phyloP scores from a whole-genome alignment of 2,888 invertebrate genomes.

The Zygothrica quintamaculata region DNA sequence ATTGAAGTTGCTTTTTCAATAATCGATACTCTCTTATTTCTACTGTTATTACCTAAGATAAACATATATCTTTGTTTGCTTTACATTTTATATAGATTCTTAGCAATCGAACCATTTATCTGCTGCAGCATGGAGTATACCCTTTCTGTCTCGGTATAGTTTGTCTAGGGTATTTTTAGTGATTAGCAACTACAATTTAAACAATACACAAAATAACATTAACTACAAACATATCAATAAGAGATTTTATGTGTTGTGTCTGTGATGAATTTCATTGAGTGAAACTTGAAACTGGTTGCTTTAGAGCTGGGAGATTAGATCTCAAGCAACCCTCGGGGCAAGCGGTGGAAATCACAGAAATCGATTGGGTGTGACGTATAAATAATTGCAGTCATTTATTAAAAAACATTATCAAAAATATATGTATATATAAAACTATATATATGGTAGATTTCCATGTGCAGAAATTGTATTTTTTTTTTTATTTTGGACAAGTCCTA shows the following conservation, averaged over 20 bases:
- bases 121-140: too few species aligned
- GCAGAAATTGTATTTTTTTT: too few species aligned
- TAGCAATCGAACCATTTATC: too few species aligned
- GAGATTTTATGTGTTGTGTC: conserved; percentile 33
- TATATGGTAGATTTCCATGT: conserved; percentile 41
- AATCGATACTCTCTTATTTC: too few species aligned
- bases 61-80: too few species aligned
- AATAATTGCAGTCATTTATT: conserved; percentile 76
- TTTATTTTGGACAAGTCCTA: too few species aligned
- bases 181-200: conserved; percentile 39
- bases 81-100: too few species aligned
- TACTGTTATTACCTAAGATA: too few species aligned
- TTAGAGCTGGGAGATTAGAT: conserved; percentile 16
- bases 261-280: conserved; percentile 33
- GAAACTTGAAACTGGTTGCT: conserved; percentile 1
- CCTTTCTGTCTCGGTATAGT: neutral
- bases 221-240: conserved; percentile 57
- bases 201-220: conserved; percentile 55
- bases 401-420: too few species aligned
- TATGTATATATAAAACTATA: too few species aligned
- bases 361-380: conserved; percentile 78
- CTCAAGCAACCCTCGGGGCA: conserved; percentile 35
- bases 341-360: conserved; percentile 37
- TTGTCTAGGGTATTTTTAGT: neutral
- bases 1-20: too few species aligned